Evolutionary conservation across 2,888 invertebrate species (phyloP).

Genomic region (Zeuzera pyrina): DNA sequence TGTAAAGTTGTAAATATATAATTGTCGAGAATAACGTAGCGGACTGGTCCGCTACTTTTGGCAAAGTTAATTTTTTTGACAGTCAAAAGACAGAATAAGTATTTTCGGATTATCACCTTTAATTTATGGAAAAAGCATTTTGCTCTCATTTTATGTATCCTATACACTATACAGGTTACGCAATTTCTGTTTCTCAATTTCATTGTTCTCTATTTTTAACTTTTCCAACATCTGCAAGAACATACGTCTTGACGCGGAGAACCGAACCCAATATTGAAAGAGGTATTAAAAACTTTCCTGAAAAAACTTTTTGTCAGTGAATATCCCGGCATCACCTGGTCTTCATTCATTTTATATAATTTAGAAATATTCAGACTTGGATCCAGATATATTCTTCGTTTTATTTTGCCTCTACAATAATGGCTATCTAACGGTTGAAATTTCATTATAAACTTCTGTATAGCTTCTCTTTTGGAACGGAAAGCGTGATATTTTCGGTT

Average conservation of each 20-base stretch:
- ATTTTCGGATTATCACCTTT: constrained; percentile 13
- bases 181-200: constrained; percentile 13
- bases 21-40: constrained; percentile 9
- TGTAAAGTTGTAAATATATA: constrained; percentile 11
- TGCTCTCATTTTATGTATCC: constrained; percentile 14
- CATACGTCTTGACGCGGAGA: constrained; percentile 14
- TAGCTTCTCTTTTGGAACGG: constrained; percentile 14
- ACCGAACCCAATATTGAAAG: constrained; percentile 18
- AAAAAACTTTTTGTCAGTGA: constrained; percentile 13
- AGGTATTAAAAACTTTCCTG: constrained; percentile 13
- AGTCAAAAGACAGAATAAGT: constrained; percentile 16
- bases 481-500: constrained; percentile 13
- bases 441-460: constrained; percentile 16
- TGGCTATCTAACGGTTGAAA: constrained; percentile 17
- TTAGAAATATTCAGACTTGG: constrained; percentile 6
- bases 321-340: constrained; percentile 10
- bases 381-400: constrained; percentile 4
- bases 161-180: constrained; percentile 11
- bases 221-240: constrained; percentile 14
- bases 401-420: constrained; percentile 15
- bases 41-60: constrained; percentile 11
- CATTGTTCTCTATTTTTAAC: constrained; percentile 9
- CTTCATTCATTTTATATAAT: constrained; percentile 8
- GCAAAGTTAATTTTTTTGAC: constrained; percentile 13
- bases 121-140: constrained; percentile 8